A percentile compares a stretch with the other conserved stretches of the same genome.
Evolutionary conservation across 2,797 vertebrate genomes (phyloP).

Genomic region (Vespertilio murinus): DNA sequence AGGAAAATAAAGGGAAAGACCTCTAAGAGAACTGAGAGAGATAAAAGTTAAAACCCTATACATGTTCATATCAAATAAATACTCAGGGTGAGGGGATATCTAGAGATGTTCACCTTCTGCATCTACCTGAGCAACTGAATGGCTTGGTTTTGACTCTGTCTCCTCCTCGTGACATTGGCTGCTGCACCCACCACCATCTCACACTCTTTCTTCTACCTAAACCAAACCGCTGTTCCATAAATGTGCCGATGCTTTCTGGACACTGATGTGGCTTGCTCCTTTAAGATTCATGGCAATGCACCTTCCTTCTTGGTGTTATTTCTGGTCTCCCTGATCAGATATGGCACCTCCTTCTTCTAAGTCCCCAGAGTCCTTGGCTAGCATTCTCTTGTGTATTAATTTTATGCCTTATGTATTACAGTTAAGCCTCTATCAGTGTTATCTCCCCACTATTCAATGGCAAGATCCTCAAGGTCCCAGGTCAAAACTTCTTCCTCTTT

Average conservation of each 20-base stretch:
- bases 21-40: not conserved
- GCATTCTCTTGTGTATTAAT: not conserved
- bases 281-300: not conserved
- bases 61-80: not conserved
- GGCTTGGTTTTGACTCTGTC: not conserved
- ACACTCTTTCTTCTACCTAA: not conserved
- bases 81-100: not conserved
- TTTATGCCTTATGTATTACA: not conserved
- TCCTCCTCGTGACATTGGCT: not conserved
- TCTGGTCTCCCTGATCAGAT: not conserved
- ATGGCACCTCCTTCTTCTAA: not conserved
- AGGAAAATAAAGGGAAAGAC: conserved; percentile 21
- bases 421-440: not conserved
- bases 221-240: not conserved
- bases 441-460: not conserved
- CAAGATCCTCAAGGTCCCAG: not conserved
- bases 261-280: not conserved
- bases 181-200: not conserved
- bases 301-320: not conserved
- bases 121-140: not conserved
- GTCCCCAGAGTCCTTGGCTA: not conserved
- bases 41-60: not conserved
- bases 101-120: not conserved
- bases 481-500: not conserved
- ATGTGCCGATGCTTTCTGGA: not conserved